Base-by-base conservation (phyloP, 2,888 invertebrate species). In the Eristalis arbustorum region DNA sequence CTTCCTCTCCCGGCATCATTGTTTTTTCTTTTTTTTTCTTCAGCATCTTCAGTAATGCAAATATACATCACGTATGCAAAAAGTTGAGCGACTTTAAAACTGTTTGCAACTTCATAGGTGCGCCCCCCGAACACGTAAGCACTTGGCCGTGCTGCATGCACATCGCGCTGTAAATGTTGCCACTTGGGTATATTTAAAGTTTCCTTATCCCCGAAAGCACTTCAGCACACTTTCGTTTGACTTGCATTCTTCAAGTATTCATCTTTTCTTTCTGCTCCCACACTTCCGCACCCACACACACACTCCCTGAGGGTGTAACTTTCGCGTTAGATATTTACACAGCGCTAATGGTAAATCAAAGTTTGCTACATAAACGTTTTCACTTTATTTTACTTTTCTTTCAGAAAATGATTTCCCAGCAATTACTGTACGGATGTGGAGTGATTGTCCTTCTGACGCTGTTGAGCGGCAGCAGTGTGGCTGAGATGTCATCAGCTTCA, bases 401-500 rank as follows among this genome's bases (percentile, higher is more conserved):
- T 49, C 49, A 87, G 87, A 87, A 83, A 71, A 87, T 87, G 87
- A 83, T 78, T 87, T 87, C 87, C 42, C 87, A 87, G 62, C 74
- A 78, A 83, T 25, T 87, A 49, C 68, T 87, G 1, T 87, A 83
- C 63, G 87, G 87, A 78, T 87, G 82, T 59, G 87, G 87, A 40
- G 62, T 87, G 23, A 75, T 83, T 78, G 78, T 75, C 34, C 75
- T 87, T 74, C 71, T 87, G 62, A 68, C 78, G 14, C 28, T 87
- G 28, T 59, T 87, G 11, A 79, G 83, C 72, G 87, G 63, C 66
- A 82, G 63, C 63, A 87, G 83, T 49, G 74, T 82, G 28, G 91
- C 91, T n/a, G 90, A 90, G 49, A 59, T 89, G 56, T 62, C 88
- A 1, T 67, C 88, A 61, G 81, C 79, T 37, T 89, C 79, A 87